Percentiles rank a stretch among this genome's conserved stretches.
Conservation (phyloP, 2,113 vertebrate genomes). For the Ivindomyrus marchei region DNA sequence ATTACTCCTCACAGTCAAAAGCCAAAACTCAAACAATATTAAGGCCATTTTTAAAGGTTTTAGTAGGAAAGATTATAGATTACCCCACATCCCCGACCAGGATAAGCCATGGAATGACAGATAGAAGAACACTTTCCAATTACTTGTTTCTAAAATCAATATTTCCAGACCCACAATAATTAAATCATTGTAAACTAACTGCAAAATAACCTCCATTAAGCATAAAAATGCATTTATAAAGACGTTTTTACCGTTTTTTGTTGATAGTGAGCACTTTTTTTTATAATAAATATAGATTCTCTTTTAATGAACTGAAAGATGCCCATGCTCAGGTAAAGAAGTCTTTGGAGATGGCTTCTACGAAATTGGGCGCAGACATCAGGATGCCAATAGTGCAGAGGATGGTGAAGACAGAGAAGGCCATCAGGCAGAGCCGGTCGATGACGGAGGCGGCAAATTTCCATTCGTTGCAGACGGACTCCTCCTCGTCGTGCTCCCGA, state of each 20-base stretch:
- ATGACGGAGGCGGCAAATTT: constrained; percentile 91
- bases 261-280: background rate
- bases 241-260: background rate
- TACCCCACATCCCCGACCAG: background rate
- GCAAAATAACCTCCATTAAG: background rate
- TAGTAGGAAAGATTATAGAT: background rate
- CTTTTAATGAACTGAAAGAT: background rate
- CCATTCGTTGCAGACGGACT: constrained; percentile 80
- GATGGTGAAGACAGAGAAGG: constrained; percentile 84
- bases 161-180: background rate
- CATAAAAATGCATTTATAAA: background rate
- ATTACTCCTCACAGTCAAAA: background rate
- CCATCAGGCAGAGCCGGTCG: constrained; percentile 89
- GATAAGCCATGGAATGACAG: background rate
- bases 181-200: constrained; percentile 1
- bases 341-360: constrained; percentile 88
- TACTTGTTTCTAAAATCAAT: background rate
- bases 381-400: constrained; percentile 91
- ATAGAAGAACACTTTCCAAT: background rate
- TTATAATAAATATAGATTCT: background rate
- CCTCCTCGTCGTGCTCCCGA: constrained; percentile 76
- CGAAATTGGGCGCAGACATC: constrained; percentile 90
- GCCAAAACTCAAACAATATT: background rate
- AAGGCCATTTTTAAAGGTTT: background rate
- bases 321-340: constrained; percentile 66